Evolutionary conservation across 1,140 invertebrate species (phyloP).

Genomic region (Zaprionus vittiger): DNA sequence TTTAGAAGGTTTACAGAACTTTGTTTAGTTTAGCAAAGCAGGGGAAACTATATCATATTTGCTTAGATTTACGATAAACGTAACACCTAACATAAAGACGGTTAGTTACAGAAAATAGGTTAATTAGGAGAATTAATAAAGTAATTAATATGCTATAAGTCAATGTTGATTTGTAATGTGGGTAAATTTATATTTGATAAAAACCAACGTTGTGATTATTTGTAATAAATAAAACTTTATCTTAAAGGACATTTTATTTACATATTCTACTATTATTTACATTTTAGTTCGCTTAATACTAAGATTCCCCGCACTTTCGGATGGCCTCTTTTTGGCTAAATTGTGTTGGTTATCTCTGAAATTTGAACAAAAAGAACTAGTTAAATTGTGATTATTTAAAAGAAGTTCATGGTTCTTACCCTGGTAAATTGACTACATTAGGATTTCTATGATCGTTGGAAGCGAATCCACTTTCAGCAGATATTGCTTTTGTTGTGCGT

Average conservation of each 20-base stretch:
- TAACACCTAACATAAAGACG: no score
- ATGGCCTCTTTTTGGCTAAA: constrained; percentile 15
- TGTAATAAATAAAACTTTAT: no score
- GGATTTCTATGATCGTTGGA: background rate
- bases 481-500: constrained; percentile 1
- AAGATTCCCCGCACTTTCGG: background rate
- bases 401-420: background rate
- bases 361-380: background rate
- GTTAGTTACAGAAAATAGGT: no score
- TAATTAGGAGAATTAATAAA: no score
- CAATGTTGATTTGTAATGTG: no score
- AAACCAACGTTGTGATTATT: no score
- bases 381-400: background rate
- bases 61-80: no score
- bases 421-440: background rate
- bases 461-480: background rate
- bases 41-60: no score
- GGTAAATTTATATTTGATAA: no score
- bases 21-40: no score
- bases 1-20: no score
- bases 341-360: constrained; percentile 14
- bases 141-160: no score
- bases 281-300: constrained; percentile 34
- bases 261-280: background rate
- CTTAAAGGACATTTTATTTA: background rate